Percentiles rank a stretch among this genome's conserved stretches.
Conservation (phyloP, 2,113 vertebrate species). For the Penelope pileata region DNA sequence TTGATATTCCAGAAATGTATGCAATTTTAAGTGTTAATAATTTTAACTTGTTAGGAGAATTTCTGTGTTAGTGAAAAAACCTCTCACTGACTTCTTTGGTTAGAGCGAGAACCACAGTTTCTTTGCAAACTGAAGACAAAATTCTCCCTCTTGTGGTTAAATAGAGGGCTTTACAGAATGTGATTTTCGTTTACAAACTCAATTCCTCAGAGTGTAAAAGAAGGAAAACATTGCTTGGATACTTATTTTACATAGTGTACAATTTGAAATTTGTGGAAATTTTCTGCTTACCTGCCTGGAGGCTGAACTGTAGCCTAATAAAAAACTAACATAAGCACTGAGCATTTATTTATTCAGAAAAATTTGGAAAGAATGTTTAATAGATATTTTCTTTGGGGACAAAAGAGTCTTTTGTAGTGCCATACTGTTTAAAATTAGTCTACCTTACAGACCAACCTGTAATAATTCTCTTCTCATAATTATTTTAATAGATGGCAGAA, state of each 20-base stretch:
- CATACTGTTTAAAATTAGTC: not conserved
- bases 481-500: not conserved
- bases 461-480: not conserved
- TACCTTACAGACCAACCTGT: not conserved
- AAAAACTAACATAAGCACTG: not conserved
- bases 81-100: not conserved
- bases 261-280: not conserved
- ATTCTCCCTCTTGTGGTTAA: not conserved
- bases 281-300: not conserved
- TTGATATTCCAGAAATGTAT: not conserved
- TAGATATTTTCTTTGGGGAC: not conserved
- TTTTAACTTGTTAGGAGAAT: not conserved
- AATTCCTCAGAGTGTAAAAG: not conserved
- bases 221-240: not conserved
- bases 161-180: not conserved
- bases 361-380: not conserved
- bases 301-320: not conserved
- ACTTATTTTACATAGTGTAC: fast-evolving
- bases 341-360: not conserved
- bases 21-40: not conserved
- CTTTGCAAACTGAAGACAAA: not conserved
- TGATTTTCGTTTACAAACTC: not conserved
- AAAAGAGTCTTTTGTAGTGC: not conserved
- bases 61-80: not conserved
- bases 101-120: not conserved